Evolutionary conservation across 1,140 invertebrate genomes (phyloP).

Genomic region (Zelostemma sp.): DNA sequence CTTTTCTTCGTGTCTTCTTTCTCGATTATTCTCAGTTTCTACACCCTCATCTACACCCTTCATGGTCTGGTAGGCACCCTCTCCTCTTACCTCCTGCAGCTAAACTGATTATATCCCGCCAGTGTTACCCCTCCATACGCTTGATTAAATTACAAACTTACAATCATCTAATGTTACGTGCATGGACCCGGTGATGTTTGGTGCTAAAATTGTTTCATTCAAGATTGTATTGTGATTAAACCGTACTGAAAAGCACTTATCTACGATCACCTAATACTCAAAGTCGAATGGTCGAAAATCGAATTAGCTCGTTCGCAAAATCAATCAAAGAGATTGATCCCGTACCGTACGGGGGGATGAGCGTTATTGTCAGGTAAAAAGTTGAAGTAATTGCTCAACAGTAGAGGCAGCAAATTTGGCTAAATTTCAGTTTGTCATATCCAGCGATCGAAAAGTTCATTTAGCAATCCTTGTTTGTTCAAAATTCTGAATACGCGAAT

Average conservation of each 20-base stretch:
- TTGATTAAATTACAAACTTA: slow-evolving; percentile 61
- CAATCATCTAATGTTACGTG: slow-evolving; percentile 62
- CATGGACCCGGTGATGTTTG: slow-evolving; percentile 35
- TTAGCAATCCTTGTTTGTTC: too few relatives aligned
- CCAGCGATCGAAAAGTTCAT: too few relatives aligned
- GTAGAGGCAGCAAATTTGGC: too few relatives aligned
- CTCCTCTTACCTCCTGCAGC: slow-evolving; percentile 50
- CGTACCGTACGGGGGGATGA: too few relatives aligned
- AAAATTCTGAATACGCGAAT: too few relatives aligned
- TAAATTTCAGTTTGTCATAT: too few relatives aligned
- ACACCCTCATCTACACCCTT: slow-evolving; percentile 32
- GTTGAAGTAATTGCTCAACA: too few relatives aligned
- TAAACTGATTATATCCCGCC: slow-evolving; percentile 60
- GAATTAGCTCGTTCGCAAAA: not conserved
- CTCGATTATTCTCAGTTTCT: slow-evolving; percentile 33
- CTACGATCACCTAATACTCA: slow-evolving; percentile 26
- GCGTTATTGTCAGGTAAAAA: too few relatives aligned
- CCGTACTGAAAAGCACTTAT: slow-evolving; percentile 27
- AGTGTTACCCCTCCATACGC: slow-evolving; percentile 51
- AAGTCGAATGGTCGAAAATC: not conserved
- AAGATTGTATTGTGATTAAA: slow-evolving; percentile 22
- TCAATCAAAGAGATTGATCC: not conserved
- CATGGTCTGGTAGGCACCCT: slow-evolving; percentile 52
- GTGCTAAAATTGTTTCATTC: slow-evolving; percentile 16
- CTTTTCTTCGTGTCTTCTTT: slow-evolving; percentile 41